These are phyloP conservation scores for Cotesia glomerata DNA, from an alignment of 1,140 invertebrate genomes.

Conservation along the genomic window DNA sequence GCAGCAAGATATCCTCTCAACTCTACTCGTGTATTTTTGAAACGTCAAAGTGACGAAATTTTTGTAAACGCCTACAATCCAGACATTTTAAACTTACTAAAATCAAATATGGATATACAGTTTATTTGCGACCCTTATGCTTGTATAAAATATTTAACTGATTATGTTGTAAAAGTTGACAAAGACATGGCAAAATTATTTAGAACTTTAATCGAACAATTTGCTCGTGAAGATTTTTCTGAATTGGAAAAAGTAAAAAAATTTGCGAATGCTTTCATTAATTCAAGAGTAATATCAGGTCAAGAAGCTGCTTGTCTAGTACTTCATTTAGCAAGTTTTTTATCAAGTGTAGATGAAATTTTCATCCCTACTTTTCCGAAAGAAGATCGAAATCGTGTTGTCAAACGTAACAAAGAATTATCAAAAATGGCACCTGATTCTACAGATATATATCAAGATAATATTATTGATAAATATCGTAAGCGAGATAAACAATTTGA, in stretches of 20 bases:
- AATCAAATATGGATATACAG: conserved; percentile 6
- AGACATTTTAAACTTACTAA: background rate
- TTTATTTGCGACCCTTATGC: background rate
- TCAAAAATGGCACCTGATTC: background rate
- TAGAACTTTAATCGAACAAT: background rate
- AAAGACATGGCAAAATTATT: conserved; percentile 8
- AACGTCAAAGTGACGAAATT: conserved; percentile 5
- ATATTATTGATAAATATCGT: background rate
- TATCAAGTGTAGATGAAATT: background rate
- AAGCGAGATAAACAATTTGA: background rate
- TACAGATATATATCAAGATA: background rate
- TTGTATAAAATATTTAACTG: conserved; percentile 1
- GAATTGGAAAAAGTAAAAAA: background rate
- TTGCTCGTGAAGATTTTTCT: background rate
- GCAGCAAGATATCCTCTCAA: background rate
- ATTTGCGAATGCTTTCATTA: background rate
- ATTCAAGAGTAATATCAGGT: background rate
- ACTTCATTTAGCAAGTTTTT: background rate
- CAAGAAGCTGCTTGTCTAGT: conserved; percentile 6
- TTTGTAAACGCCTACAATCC: background rate
- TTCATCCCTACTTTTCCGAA: background rate
- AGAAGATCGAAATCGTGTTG: background rate
- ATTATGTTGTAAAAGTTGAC: background rate
- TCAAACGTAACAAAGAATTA: background rate
- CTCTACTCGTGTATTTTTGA: background rate